Evolutionary conservation across 2,888 invertebrate species (phyloP).

Genomic region (Mythimna vitellina): DNA sequence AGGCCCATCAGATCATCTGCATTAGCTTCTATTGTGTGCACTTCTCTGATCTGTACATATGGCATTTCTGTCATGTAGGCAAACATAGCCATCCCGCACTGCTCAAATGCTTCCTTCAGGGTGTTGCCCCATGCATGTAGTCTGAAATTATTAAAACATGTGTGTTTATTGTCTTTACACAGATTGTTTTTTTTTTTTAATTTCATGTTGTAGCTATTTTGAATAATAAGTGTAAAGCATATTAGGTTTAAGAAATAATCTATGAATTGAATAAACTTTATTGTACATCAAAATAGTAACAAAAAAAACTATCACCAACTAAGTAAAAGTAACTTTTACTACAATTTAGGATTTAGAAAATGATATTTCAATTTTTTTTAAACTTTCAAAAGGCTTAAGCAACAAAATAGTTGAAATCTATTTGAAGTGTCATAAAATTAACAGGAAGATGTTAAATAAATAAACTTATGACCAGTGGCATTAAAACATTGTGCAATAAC

Average conservation of each 20-base stretch:
- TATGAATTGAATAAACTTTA: too few species aligned
- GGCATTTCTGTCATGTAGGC: constrained; percentile 98
- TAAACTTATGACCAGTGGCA: not conserved
- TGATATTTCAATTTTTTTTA: too few species aligned
- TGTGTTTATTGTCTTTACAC: constrained; percentile 1
- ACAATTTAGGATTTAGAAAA: too few species aligned
- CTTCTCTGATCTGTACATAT: constrained; percentile 94
- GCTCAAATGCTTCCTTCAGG: constrained; percentile 97
- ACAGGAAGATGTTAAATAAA: not conserved
- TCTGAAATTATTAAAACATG: constrained; percentile 85
- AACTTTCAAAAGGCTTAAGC: too few species aligned
- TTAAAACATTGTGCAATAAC: constrained; percentile 17
- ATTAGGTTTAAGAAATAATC: too few species aligned
- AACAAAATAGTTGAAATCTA: not conserved
- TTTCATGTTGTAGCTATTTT: too few species aligned
- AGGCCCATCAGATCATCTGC: constrained; percentile 97
- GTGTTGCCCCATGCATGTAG: constrained; percentile 98
- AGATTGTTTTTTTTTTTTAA: too few species aligned
- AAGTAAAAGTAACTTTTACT: too few species aligned
- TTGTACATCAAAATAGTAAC: too few species aligned
- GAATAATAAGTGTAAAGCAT: too few species aligned
- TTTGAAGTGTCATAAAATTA: constrained; percentile 1
- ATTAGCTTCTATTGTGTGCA: constrained; percentile 95
- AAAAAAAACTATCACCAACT: too few species aligned
- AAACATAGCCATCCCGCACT: constrained; percentile 98